phyloP scores from a whole-genome alignment of 2,888 invertebrate species.

The Melanostoma scalare region DNA sequence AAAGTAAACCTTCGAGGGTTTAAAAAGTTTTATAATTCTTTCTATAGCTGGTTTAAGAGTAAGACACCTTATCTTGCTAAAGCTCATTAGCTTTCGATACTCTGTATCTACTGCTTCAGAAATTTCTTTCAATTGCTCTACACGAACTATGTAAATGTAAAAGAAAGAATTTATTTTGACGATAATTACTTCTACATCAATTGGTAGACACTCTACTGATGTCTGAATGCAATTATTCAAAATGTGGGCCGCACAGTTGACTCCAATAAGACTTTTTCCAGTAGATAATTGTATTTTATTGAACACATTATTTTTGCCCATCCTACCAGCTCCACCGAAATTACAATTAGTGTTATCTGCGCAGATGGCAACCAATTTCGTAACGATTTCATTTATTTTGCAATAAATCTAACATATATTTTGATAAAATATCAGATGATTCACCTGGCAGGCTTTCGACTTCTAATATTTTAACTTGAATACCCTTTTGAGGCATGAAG shows the following conservation, averaged over 20 bases:
- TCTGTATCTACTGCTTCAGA: slow-evolving; percentile 1
- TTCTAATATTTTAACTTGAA: slow-evolving; percentile 59
- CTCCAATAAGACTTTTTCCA: slow-evolving; percentile 6
- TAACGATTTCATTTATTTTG: neutral
- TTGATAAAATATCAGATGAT: slow-evolving; percentile 44
- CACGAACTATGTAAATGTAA: no score
- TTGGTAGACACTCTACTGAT: slow-evolving; percentile 48
- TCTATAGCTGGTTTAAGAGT: slow-evolving; percentile 53
- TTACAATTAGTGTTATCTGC: slow-evolving; percentile 15
- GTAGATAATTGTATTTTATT: slow-evolving; percentile 8
- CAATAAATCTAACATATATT: neutral
- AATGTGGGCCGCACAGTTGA: slow-evolving; percentile 16
- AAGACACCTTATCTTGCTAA: slow-evolving; percentile 40
- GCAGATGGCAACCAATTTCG: slow-evolving; percentile 13
- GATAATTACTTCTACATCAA: slow-evolving; percentile 64
- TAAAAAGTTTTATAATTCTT: slow-evolving; percentile 53
- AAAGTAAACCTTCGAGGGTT: slow-evolving; percentile 52
- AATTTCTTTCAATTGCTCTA: no score
- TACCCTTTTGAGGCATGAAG: slow-evolving; percentile 59
- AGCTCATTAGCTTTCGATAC: slow-evolving; percentile 28
- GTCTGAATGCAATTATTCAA: slow-evolving; percentile 62
- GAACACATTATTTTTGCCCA: slow-evolving; percentile 20
- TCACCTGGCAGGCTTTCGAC: slow-evolving; percentile 51
- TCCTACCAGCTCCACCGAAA: slow-evolving; percentile 16
- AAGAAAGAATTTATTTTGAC: no score